Evolutionary conservation across 2,113 vertebrate species (phyloP), one percentile per base, ranked within the genome.

Genomic region (Actinemys pallida): DNA sequence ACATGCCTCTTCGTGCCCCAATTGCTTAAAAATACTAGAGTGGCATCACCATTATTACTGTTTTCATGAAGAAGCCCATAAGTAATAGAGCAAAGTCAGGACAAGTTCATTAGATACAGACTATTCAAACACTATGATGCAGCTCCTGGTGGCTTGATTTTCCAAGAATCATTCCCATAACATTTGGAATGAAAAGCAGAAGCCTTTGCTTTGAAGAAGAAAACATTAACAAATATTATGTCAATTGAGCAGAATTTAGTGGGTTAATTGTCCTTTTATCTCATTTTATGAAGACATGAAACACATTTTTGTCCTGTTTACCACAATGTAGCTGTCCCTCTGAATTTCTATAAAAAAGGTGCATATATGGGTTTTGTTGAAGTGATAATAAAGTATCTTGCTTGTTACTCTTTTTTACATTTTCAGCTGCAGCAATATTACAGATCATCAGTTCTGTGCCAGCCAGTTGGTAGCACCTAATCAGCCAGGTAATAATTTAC

Each of bases 401-500:
- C 1, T 95, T 49, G 90, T 94, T 95, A 53, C 13, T 76, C 31
- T 80, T 27, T 50, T 54, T 76, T 75, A 92, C 39, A 27, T 93
- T 94, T 93, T 94, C 59, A 90, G 31, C n/a, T 84, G 29, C 87
- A 78, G 57, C 13, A 76, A 29, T 86, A 29, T 92, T 95, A 86
- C 62, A 92, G 80, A 89, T 59, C 59, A 39, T 82, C 83, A 95
- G 11, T 84, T 90, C 89, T 89, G 85, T 91, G 56, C 27, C 62
- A 52, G 62, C n/a, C 62, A 13, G 4, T 50, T 65, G 17, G 57
- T 91, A 95, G 92, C 65, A 83, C 50, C 78, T 92, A 92, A 95
- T 94, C 62, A n/a, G 12, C 16, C 78, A 72, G 20, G n/a, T 88
- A 94, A 93, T 94, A 96, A 96, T 95, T 93, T 90, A 88, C 92